phyloP scores from a whole-genome alignment of 2,113 vertebrate genomes.

The Xyliphius kryptos region DNA sequence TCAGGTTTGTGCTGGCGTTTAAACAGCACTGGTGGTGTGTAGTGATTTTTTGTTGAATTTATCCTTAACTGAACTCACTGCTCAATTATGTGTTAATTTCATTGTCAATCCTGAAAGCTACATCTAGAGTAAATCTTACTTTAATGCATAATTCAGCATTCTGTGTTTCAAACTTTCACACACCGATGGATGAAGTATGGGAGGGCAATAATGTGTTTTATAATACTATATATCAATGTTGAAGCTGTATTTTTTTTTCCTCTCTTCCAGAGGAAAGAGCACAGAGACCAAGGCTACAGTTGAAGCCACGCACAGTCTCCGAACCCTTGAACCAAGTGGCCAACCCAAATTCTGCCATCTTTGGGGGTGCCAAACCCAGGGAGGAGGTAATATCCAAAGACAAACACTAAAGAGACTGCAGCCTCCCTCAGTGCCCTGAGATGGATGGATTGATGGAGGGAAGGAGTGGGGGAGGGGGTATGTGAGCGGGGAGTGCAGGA shows the following conservation, averaged over 20 bases:
- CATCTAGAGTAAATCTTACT: too few species aligned
- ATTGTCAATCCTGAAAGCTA: too few species aligned
- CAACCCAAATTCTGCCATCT: slow-evolving; percentile 98
- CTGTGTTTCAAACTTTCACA: too few species aligned
- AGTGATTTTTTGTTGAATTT: too few species aligned
- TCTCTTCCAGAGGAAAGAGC: slow-evolving; percentile 83
- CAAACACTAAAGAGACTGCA: slow-evolving; percentile 72
- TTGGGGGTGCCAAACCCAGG: slow-evolving; percentile 92
- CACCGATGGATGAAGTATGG: too few species aligned
- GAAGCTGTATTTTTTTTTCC: not conserved
- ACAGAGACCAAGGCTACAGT: slow-evolving; percentile 89
- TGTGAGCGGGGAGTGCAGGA: not conserved
- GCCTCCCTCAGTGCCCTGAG: slow-evolving; percentile 24
- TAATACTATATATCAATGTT: too few species aligned
- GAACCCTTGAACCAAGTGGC: slow-evolving; percentile 98
- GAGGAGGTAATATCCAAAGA: slow-evolving; percentile 88
- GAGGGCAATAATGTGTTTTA: too few species aligned
- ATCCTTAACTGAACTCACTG: too few species aligned
- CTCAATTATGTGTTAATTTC: too few species aligned
- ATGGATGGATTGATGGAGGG: slow-evolving; percentile 49
- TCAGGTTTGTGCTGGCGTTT: too few species aligned
- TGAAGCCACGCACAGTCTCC: slow-evolving; percentile 92
- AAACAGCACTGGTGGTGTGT: too few species aligned
- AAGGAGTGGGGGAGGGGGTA: slow-evolving; percentile 37
- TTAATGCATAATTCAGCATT: too few species aligned